Evolutionary conservation across 2,113 vertebrate species (phyloP).

Genomic region (Callipepla californica): DNA sequence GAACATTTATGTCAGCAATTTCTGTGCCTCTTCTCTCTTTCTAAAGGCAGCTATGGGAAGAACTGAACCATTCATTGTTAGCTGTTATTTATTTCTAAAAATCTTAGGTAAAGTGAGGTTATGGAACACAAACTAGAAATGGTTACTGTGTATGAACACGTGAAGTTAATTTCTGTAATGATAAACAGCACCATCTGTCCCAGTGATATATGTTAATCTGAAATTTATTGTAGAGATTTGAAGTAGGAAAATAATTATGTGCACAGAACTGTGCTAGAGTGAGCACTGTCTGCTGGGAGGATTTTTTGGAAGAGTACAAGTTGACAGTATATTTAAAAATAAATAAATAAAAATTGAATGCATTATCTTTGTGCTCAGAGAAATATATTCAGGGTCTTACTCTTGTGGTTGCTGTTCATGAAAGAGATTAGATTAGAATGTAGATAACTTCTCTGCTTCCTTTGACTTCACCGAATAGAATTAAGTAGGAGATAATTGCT

Average conservation of each 20-base stretch:
- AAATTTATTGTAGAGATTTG: background rate
- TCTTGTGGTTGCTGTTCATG: background rate
- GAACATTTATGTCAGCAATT: background rate
- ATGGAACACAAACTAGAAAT: background rate
- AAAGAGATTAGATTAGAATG: background rate
- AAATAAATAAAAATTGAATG: background rate
- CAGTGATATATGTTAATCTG: background rate
- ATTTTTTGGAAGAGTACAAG: background rate
- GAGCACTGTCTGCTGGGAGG: background rate
- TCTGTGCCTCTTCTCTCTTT: background rate
- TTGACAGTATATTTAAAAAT: background rate
- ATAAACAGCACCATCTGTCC: background rate
- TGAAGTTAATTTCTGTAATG: background rate
- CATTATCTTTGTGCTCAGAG: background rate
- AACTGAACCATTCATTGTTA: background rate
- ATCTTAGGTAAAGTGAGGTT: background rate
- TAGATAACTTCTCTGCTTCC: background rate
- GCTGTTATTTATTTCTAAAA: background rate
- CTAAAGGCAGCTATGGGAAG: background rate
- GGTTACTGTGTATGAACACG: background rate
- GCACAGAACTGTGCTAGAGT: background rate
- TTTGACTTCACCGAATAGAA: background rate
- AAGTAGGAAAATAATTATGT: background rate
- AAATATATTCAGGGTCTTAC: background rate
- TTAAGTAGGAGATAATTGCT: background rate